phyloP scores from a whole-genome alignment of 2,797 vertebrate genomes.

The Coracias cyanogaster region DNA sequence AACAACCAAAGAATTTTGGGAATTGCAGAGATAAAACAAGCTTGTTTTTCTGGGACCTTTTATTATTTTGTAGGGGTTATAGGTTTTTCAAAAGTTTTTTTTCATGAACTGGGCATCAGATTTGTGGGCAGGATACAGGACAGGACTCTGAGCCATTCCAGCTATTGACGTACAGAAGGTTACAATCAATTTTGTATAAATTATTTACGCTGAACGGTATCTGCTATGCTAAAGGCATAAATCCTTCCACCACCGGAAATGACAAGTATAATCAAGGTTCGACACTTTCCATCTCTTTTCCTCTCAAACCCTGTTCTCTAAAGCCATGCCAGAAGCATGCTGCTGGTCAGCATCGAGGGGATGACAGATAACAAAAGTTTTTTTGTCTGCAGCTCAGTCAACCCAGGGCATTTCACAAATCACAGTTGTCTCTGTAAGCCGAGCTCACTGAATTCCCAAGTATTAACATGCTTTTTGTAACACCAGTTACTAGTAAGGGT shows the following conservation, averaged over 20 bases:
- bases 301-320: neutral
- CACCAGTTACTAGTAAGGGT: neutral
- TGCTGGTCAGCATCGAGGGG: neutral
- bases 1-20: neutral
- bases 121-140: neutral
- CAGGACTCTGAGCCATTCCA: neutral
- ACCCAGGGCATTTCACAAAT: neutral
- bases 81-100: neutral
- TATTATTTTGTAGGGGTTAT: neutral
- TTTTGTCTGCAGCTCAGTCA: neutral
- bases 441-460: neutral
- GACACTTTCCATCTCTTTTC: neutral
- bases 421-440: neutral
- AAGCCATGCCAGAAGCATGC: neutral
- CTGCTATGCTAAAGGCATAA: neutral
- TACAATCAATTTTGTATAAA: neutral
- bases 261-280: neutral
- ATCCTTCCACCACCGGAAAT: neutral
- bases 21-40: neutral
- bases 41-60: neutral
- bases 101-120: neutral
- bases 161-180: neutral
- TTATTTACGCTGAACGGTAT: neutral
- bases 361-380: neutral
- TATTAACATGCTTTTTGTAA: neutral